Evolutionary conservation across 1,140 invertebrate species (phyloP), one percentile per base, ranked within the genome.

Genomic region (Drosophila tsacasi): DNA sequence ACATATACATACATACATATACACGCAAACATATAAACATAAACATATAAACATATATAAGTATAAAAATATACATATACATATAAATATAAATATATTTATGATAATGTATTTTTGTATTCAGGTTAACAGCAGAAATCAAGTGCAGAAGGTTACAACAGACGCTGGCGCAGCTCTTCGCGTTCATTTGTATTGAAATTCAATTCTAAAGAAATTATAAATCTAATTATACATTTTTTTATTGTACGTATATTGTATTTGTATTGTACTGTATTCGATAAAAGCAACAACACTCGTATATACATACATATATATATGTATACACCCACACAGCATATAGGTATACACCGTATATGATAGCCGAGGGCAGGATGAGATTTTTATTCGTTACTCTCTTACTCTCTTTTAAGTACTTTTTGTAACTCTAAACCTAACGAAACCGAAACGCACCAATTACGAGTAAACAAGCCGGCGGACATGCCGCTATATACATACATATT

Each of bases 31-130:
- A 76, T 76, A 76, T 74, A 69, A 60, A 67, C 39, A 52, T 52
- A 42, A 39, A 76, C 54, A 76, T 74, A 65, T 74, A 69, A 46
- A 67, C 21, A 49, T 52, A 71, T 46, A 76, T 47, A 61, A 32
- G 63, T 50, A 77, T 44, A 76, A 39, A 76, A 25, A 61, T 32
- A 72, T 39, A 42, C 39, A 66, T 47, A 76, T 40, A 79, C 46
- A 79, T 61, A 71, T 66, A 79, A 40, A 75, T 60, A 81, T 55
- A 73, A 67, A 69, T 69, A 67, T 67, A 87, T 86, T 79, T 85
- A 86, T 79, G 67, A 89, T 83, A 83, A 68, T 77, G 80, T 87
- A 87, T 87, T 87, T 87, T 87, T 87, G 74, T 89, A 87, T 81
- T 87, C 83, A 87, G 72, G 61, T 79, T 87, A 83, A 84, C 77